These are phyloP conservation scores for Arvicanthis niloticus DNA, from an alignment of 2,113 vertebrate genomes.

Conservation along the genomic window DNA sequence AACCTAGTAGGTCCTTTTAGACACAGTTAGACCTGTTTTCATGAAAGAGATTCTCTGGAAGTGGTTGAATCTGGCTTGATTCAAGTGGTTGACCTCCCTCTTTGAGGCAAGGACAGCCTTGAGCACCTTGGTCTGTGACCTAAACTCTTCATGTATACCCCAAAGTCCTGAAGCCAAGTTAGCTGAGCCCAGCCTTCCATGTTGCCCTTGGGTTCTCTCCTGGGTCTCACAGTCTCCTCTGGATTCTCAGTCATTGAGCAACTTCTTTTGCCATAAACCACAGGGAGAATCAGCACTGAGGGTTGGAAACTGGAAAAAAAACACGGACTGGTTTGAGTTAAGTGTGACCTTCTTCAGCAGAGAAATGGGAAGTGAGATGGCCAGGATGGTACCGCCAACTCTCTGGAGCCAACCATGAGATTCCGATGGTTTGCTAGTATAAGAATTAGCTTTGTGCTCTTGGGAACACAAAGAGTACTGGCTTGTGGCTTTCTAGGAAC, in stretches of 20 bases:
- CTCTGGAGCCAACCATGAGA: background rate
- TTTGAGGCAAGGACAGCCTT: background rate
- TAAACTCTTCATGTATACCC: background rate
- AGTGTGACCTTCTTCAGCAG: background rate
- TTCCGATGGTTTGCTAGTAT: background rate
- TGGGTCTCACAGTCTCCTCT: background rate
- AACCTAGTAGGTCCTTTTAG: background rate
- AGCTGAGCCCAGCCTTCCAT: background rate
- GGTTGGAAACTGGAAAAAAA: background rate
- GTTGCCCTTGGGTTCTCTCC: background rate
- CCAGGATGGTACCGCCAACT: background rate
- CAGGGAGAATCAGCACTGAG: constrained; percentile 15
- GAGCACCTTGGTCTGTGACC: background rate
- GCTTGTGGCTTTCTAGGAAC: constrained; percentile 47
- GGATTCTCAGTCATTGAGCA: background rate
- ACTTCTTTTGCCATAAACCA: background rate
- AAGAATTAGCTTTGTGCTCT: constrained; percentile 5
- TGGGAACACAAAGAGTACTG: background rate
- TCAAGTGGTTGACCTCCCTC: background rate
- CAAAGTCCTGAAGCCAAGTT: background rate
- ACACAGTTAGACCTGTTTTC: background rate
- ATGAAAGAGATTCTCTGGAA: background rate
- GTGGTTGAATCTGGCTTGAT: background rate
- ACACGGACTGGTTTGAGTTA: background rate
- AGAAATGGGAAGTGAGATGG: background rate